Conservation (phyloP, 2,888 invertebrate species). For the Melolontha melolontha region DNA sequence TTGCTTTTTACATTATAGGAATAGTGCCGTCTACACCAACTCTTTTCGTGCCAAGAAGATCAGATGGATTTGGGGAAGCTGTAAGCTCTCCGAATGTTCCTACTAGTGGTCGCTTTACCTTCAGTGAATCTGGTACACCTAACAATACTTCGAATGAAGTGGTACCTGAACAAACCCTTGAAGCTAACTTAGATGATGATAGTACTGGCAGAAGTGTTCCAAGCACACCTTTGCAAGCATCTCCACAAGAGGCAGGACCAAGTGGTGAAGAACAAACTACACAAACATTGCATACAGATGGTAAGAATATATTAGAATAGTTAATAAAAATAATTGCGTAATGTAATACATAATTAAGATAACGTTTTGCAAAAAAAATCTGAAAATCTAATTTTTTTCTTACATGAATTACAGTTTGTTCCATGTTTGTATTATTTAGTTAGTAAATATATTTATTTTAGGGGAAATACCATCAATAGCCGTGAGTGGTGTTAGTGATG, state of each 20-base stretch:
- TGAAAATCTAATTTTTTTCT: no score
- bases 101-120: slow-evolving; percentile 73
- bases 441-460: slow-evolving; percentile 47
- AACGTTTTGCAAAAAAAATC: no score
- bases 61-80: slow-evolving; percentile 91
- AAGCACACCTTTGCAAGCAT: slow-evolving; percentile 75
- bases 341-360: no score
- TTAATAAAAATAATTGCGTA: no score
- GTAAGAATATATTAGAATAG: slow-evolving; percentile 42
- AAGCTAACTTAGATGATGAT: slow-evolving; percentile 61
- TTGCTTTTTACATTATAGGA: slow-evolving; percentile 58
- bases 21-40: slow-evolving; percentile 94
- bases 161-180: slow-evolving; percentile 62
- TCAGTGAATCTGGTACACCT: slow-evolving; percentile 68
- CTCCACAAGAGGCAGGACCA: slow-evolving; percentile 68
- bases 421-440: no score
- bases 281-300: slow-evolving; percentile 54
- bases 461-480: slow-evolving; percentile 61
- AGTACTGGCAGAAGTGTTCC: slow-evolving; percentile 76
- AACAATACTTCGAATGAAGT: slow-evolving; percentile 57
- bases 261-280: slow-evolving; percentile 59
- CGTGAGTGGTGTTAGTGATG: slow-evolving; percentile 62
- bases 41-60: slow-evolving; percentile 82
- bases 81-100: slow-evolving; percentile 89
- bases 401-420: no score